These are phyloP conservation scores for Spatulosminthurus flaviceps DNA, from an alignment of 2,888 invertebrate species.

Conservation along the genomic window DNA sequence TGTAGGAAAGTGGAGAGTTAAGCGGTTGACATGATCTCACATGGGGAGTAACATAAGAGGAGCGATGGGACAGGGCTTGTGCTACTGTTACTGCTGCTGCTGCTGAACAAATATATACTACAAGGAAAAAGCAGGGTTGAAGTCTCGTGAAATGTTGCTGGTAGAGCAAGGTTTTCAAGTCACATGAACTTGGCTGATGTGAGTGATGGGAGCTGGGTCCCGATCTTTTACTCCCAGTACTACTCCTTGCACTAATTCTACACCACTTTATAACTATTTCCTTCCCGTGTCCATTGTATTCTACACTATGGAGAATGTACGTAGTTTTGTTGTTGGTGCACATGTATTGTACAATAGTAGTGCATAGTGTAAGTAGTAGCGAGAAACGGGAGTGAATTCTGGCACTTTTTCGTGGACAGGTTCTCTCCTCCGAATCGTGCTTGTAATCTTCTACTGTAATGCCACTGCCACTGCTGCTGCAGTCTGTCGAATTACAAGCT, in stretches of 20 bases:
- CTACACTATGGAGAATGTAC: background rate
- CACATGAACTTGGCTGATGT: conserved; percentile 43
- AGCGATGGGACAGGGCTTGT: conserved; percentile 28
- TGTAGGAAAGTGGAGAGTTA: conserved; percentile 27
- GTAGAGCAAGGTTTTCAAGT: conserved; percentile 26
- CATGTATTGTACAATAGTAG: too few species aligned
- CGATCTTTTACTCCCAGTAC: conserved; percentile 24
- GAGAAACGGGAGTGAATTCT: too few species aligned
- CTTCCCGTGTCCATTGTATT: conserved; percentile 41
- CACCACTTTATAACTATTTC: background rate
- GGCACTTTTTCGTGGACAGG: too few species aligned
- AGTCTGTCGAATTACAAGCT: too few species aligned
- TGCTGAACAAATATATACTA: too few species aligned
- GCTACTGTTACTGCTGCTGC: too few species aligned
- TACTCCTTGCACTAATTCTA: background rate
- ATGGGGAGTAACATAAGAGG: conserved; percentile 35
- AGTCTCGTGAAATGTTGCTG: conserved; percentile 15
- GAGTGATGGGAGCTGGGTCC: conserved; percentile 43
- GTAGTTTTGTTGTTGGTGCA: too few species aligned
- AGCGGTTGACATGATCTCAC: conserved; percentile 42
- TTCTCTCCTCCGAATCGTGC: too few species aligned
- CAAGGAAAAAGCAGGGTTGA: background rate
- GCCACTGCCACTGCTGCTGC: too few species aligned
- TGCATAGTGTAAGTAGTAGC: too few species aligned
- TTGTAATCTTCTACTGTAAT: too few species aligned